Conservation (phyloP, 2,797 vertebrate species). For the Todus mexicanus region DNA sequence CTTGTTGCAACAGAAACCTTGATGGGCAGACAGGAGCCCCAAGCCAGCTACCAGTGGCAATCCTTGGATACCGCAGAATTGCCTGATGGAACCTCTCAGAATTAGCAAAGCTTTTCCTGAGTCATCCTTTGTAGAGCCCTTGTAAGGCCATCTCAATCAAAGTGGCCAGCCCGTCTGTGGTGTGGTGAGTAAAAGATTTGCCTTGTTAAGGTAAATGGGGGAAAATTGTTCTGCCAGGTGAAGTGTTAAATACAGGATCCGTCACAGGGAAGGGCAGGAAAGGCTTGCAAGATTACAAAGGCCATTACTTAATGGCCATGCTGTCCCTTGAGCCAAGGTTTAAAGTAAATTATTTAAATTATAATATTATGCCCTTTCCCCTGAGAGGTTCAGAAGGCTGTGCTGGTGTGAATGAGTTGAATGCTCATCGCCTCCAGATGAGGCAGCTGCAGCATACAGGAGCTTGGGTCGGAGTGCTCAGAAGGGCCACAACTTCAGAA, state of each 20-base stretch:
- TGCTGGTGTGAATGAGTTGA: background rate
- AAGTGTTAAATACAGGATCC: slow-evolving; percentile 47
- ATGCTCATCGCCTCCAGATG: slow-evolving; percentile 7
- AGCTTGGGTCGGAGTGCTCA: background rate
- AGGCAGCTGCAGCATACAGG: background rate
- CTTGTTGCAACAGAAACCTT: background rate
- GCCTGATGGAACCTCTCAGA: background rate
- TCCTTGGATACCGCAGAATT: background rate
- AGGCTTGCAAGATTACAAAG: slow-evolving; percentile 50
- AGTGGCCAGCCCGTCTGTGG: background rate
- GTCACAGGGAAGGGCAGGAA: slow-evolving; percentile 12
- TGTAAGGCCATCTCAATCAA: background rate
- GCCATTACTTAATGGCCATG: slow-evolving; percentile 36
- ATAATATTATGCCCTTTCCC: slow-evolving; percentile 40
- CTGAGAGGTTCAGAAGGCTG: background rate
- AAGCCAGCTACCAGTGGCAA: background rate
- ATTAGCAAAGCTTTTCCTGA: slow-evolving; percentile 18
- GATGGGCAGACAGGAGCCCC: background rate
- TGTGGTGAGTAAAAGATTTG: slow-evolving; percentile 7
- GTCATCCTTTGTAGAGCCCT: background rate
- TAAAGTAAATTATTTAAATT: slow-evolving; percentile 66
- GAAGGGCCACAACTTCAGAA: background rate
- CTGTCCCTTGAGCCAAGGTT: slow-evolving; percentile 30
- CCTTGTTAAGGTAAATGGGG: slow-evolving; percentile 19
- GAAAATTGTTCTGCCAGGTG: slow-evolving; percentile 40